Conservation (phyloP, 1,140 invertebrate species). For the Uloborus diversus region DNA sequence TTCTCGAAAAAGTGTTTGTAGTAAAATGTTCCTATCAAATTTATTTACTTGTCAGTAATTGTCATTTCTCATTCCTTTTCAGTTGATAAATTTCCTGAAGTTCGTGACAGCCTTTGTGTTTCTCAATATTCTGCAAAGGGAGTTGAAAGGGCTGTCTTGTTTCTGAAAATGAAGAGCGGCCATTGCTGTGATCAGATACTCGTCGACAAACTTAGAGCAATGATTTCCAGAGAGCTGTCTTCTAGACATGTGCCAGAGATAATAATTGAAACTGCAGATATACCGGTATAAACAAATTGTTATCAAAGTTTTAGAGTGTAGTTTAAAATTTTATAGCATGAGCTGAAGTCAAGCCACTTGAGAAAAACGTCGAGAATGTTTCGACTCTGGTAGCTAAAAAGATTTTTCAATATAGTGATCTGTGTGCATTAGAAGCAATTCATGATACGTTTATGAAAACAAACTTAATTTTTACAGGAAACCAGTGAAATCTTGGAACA, state of each 20-base stretch:
- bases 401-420: too few relatives aligned
- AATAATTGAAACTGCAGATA: conserved; percentile 68
- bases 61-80: neutral
- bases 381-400: too few relatives aligned
- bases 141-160: conserved; percentile 71
- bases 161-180: conserved; percentile 68
- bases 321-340: too few relatives aligned
- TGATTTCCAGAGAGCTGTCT: conserved; percentile 67
- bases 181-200: conserved; percentile 65
- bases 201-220: conserved; percentile 63
- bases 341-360: too few relatives aligned
- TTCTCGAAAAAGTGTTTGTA: neutral
- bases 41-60: too few relatives aligned
- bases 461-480: too few relatives aligned
- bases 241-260: conserved; percentile 69
- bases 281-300: too few relatives aligned
- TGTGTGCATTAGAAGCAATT: too few relatives aligned
- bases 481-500: too few relatives aligned
- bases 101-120: conserved; percentile 71
- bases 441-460: too few relatives aligned
- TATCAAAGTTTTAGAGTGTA: too few relatives aligned
- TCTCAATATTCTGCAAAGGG: conserved; percentile 61
- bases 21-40: neutral
- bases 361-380: too few relatives aligned
- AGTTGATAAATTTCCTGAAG: conserved; percentile 68